Base-by-base conservation (phyloP, 37 sponge, comb jelly and placozoan genomes). In the Mnemiopsis leidyi region DNA sequence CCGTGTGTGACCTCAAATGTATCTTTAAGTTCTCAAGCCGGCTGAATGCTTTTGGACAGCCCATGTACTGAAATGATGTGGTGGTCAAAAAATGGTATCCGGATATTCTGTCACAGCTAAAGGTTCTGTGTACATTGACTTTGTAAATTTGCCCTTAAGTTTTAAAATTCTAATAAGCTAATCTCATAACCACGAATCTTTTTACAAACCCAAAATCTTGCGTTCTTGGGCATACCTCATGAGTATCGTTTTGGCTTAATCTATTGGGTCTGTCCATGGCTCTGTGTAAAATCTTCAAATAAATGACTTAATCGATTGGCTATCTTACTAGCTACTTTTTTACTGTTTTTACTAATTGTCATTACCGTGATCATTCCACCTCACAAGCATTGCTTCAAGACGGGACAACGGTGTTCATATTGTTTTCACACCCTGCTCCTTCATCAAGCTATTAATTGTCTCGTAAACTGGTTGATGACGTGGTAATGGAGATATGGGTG, bases 11-110 rank as follows among this genome's bases (percentile, higher is more conserved):
- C n/a, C 98, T 67, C 76, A 97, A 26, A 82, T 97, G 98, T 38
- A 97, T 97, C 92, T 96, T 96, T 32, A 97, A 94, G 93, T 97
- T 97, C 94, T 97, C 98, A 34, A 97, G 94, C 20, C 98, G 94
- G 29, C 96, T 95, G 93, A 97, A 97, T 18, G 98, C 98, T 71
- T 97, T 97, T 3, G 82, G 77, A 71, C 98, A 97, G 0, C 98
- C 98, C 3, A 93, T 93, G 93, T 92, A 94, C 98, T 97, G 83
- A 24, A 93, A 85, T 23, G 26, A 28, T 35, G 90, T n/a, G n/a
- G n/a, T n/a, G n/a, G n/a, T n/a, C n/a, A n/a, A n/a, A n/a, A n/a
- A n/a, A n/a, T n/a, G n/a, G n/a, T n/a, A n/a, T n/a, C n/a, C n/a
- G n/a, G n/a, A n/a, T n/a, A n/a, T n/a, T n/a, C n/a, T n/a, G n/a